Evolutionary conservation across 2,888 invertebrate genomes (phyloP).

Genomic region (Athrips mouffetella): DNA sequence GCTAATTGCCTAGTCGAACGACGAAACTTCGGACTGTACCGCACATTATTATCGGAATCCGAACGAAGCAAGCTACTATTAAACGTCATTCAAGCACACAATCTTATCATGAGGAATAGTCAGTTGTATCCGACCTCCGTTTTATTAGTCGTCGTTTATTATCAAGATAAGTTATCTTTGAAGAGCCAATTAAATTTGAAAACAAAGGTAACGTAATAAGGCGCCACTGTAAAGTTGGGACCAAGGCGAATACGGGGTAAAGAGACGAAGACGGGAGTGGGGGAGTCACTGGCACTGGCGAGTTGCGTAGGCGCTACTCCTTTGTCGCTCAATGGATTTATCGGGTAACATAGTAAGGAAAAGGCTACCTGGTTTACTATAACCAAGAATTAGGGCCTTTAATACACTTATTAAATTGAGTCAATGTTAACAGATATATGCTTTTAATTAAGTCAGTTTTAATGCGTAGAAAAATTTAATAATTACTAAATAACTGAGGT

Average conservation of each 20-base stretch:
- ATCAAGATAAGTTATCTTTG: constrained; percentile 77
- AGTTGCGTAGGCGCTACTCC: constrained; percentile 66
- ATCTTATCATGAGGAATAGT: constrained; percentile 67
- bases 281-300: constrained; percentile 48
- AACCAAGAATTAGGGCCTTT: no score
- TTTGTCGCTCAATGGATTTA: constrained; percentile 64
- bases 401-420: no score
- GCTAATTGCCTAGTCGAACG: neutral
- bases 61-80: constrained; percentile 41
- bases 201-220: constrained; percentile 78
- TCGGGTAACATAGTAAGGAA: constrained; percentile 42
- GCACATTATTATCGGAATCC: constrained; percentile 26
- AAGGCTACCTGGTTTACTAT: no score
- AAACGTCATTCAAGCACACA: constrained; percentile 55
- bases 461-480: no score
- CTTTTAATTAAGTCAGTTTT: no score
- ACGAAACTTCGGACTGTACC: neutral
- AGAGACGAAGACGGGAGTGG: constrained; percentile 30
- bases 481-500: no score
- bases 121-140: constrained; percentile 66
- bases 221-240: constrained; percentile 60
- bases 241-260: constrained; percentile 25
- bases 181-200: constrained; percentile 78
- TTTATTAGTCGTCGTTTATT: constrained; percentile 77
- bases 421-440: no score